Conservation (phyloP, 2,888 invertebrate genomes). For the Stramonita haemastoma region DNA sequence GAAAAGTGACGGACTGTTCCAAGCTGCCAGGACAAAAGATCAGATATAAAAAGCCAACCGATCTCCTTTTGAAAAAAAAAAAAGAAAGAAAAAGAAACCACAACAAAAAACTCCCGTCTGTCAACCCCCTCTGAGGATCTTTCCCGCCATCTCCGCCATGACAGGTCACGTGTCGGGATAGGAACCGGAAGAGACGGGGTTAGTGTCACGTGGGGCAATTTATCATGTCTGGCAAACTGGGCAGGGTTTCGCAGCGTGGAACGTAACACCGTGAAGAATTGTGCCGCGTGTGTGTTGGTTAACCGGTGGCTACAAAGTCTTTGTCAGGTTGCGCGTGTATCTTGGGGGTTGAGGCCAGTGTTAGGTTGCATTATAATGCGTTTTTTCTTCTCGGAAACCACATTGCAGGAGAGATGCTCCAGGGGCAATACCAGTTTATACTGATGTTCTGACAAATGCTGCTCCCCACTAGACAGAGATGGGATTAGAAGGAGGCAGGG, state of each 20-base stretch:
- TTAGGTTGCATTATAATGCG: slow-evolving; percentile 11
- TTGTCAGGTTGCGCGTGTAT: background rate
- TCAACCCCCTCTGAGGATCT: background rate
- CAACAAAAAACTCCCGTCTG: background rate
- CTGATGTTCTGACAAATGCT: background rate
- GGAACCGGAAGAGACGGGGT: background rate
- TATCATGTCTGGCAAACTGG: slow-evolving; percentile 9
- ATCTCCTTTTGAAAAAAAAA: slow-evolving; percentile 2
- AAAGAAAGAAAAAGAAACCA: background rate
- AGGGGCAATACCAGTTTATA: background rate
- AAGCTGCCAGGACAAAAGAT: background rate
- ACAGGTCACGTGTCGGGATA: background rate
- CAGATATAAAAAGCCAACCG: slow-evolving; percentile 5
- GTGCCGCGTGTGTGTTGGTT: background rate
- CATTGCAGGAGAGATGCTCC: background rate
- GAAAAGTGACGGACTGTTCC: background rate
- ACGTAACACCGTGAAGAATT: background rate
- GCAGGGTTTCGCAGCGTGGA: background rate
- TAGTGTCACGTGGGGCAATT: slow-evolving; percentile 7
- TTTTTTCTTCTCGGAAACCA: background rate
- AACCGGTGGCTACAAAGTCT: background rate
- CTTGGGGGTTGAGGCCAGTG: slow-evolving; percentile 5
- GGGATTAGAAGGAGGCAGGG: too few species aligned
- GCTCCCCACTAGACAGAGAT: background rate
- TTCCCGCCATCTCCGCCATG: background rate